Conservation (phyloP, 2,888 invertebrate species). For the Ophraella communa region DNA sequence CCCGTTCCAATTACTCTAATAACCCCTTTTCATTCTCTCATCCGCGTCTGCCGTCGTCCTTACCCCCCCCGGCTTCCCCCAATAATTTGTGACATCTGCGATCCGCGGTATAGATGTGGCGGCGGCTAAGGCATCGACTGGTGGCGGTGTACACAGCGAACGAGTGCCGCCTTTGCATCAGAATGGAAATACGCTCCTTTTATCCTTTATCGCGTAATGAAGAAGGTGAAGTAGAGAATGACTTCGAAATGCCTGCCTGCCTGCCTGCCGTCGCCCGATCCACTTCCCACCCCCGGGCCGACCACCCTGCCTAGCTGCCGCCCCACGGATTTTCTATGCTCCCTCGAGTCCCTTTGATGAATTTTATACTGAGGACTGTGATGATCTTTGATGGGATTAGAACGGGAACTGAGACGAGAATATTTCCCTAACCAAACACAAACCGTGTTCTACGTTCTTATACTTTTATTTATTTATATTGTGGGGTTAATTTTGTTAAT, state of each 20-base stretch:
- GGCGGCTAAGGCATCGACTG: slow-evolving; percentile 4
- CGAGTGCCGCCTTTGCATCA: slow-evolving; percentile 37
- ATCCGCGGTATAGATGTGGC: slow-evolving; percentile 42
- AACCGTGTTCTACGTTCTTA: neutral
- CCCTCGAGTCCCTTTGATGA: slow-evolving; percentile 54
- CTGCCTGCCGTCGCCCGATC: slow-evolving; percentile 40
- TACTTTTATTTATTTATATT: neutral
- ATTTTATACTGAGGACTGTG: slow-evolving; percentile 56
- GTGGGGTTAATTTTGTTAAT: too few relatives aligned
- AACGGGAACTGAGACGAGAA: slow-evolving; percentile 24
- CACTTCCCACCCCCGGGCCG: slow-evolving; percentile 31
- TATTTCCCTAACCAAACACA: neutral
- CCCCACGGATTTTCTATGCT: slow-evolving; percentile 1
- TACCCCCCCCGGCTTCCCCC: slow-evolving; percentile 34
- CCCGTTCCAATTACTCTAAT: slow-evolving; percentile 41
- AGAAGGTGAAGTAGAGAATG: slow-evolving; percentile 52
- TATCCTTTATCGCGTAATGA: slow-evolving; percentile 55
- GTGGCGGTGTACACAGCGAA: neutral
- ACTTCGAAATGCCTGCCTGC: too few relatives aligned
- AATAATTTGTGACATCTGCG: slow-evolving; percentile 57
- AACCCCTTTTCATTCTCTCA: slow-evolving; percentile 38
- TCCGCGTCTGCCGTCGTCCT: slow-evolving; percentile 13
- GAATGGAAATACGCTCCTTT: slow-evolving; percentile 55
- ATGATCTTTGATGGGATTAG: slow-evolving; percentile 40
- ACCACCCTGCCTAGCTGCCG: neutral